Evolutionary conservation across 2,113 vertebrate species (phyloP).

Genomic region (Callipepla squamata): DNA sequence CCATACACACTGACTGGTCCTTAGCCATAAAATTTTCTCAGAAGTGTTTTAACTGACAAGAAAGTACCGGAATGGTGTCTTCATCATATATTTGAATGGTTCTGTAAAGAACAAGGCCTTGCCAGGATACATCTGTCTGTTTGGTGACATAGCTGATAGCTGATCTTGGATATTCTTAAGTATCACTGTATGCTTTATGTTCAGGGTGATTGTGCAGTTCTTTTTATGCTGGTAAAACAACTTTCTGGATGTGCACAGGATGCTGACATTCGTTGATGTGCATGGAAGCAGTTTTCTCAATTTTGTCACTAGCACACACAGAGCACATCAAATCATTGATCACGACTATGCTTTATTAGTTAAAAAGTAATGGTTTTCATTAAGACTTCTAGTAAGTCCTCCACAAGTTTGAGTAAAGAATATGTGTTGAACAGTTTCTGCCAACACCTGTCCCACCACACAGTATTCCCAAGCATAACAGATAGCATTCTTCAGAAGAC

Average conservation of each 20-base stretch:
- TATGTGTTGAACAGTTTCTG: not conserved
- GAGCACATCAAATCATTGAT: not conserved
- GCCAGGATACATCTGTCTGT: not conserved
- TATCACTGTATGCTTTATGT: not conserved
- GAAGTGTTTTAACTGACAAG: not conserved
- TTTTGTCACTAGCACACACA: not conserved
- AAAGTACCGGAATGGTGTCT: not conserved
- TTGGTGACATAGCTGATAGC: not conserved
- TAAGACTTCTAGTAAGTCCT: not conserved
- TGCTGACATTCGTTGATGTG: not conserved
- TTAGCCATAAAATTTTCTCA: not conserved
- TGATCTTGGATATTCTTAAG: not conserved
- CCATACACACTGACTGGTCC: not conserved
- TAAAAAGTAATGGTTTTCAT: not conserved
- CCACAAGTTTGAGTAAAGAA: not conserved
- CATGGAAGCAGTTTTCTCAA: not conserved
- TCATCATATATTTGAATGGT: not conserved
- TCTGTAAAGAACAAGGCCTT: not conserved
- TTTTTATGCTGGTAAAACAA: not conserved
- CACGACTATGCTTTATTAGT: not conserved
- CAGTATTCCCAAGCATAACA: not conserved
- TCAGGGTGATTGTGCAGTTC: not conserved
- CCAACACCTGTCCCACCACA: not conserved
- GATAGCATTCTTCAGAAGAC: not conserved
- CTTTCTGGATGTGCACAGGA: not conserved